Evolutionary conservation across 2,797 vertebrate species (phyloP), one percentile per base, ranked within the genome.

Genomic region (Hemibagrus guttatus): DNA sequence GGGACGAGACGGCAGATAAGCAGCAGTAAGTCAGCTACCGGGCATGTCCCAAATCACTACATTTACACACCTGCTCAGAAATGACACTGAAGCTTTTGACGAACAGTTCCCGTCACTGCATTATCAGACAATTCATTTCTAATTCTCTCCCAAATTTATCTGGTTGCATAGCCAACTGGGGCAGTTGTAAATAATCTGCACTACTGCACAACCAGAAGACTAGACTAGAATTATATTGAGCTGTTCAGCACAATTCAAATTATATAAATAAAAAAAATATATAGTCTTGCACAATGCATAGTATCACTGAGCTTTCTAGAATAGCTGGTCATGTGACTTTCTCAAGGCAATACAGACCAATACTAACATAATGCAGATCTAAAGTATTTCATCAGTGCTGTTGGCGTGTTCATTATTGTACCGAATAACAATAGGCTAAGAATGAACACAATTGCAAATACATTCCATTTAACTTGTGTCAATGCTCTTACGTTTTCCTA

Each of bases 1-100:
- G 61, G 54, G 64, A 72, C 17, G 13, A 81, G 58, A 69, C 80
- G 52, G 64, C 83, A 46, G 56, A 82, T 85, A 64, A 76, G 21
- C 71, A 54, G 12, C 12, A 64, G 46, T 17, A 31, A 42, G 52
- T 26, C 54, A 3, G 52, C 64, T 17, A 31, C 14, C 4, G 26
- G 52, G 39, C 74, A 39, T 13, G 64, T 85, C 75, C 84, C 75
- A 78, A 68, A 79, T 85, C 72, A 42, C 52, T 66, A 42, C 13
- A 49, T 26, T 69, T 31, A 66, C 82, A 56, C 66, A 71, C 42
- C 68, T 81, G 31, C 75, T 66, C 28, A 58, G 49, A 68, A 69
- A 58, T 35, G 52, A 84, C 28, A 68, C 52, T 35, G 72, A 85
- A 8, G 84, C 71, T 56, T n/a, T 9, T 46, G 28, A n/a, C n/a